A percentile compares a stretch with the other conserved stretches of the same genome.
Conservation (phyloP, 2,113 vertebrate species). For the Bungarus multicinctus region DNA sequence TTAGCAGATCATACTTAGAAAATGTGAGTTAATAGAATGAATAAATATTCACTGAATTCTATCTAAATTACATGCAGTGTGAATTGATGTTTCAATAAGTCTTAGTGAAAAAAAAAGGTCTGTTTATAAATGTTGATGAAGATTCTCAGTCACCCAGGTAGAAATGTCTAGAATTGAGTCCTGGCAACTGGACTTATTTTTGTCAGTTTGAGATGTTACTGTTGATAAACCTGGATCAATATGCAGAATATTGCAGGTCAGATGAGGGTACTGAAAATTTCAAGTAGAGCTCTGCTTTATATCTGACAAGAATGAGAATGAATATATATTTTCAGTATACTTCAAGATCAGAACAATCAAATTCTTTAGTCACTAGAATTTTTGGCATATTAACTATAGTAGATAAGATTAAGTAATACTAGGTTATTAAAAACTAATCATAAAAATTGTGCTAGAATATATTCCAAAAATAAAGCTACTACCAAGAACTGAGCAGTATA, state of each 20-base stretch:
- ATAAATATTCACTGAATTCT: background rate
- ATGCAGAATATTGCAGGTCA: background rate
- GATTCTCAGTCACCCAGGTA: background rate
- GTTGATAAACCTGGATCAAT: background rate
- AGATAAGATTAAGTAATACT: background rate
- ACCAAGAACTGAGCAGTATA: background rate
- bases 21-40: background rate
- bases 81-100: background rate
- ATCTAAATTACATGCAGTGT: background rate
- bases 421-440: background rate
- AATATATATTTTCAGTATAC: background rate
- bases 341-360: background rate
- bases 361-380: background rate
- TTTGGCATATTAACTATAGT: background rate
- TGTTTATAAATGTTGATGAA: background rate
- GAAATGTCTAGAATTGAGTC: background rate
- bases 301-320: background rate
- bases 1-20: background rate
- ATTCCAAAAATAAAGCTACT: background rate
- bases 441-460: background rate
- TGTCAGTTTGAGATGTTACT: background rate
- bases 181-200: background rate
- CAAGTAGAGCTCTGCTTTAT: background rate
- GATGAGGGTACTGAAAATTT: background rate
- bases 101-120: background rate